Conservation (phyloP, 2,888 invertebrate species). For the Agapetus fuscipes region DNA sequence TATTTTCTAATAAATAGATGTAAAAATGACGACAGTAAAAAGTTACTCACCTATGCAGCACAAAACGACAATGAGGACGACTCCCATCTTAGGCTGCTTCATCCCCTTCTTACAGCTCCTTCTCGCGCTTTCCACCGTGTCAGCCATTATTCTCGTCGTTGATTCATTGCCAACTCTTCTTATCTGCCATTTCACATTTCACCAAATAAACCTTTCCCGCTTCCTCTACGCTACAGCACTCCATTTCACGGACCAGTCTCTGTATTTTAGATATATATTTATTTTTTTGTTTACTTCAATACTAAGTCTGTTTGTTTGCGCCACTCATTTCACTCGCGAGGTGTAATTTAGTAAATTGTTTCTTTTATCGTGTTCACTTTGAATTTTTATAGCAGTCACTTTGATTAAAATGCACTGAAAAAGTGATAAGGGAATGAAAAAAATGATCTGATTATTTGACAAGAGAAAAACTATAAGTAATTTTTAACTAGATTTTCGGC, state of each 20-base stretch:
- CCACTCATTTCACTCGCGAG: too few species aligned
- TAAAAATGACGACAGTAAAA: background rate
- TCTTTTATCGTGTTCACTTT: too few species aligned
- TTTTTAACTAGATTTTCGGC: too few species aligned
- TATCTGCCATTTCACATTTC: background rate
- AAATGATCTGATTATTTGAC: too few species aligned
- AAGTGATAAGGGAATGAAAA: too few species aligned
- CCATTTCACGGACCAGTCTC: background rate
- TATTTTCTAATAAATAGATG: background rate
- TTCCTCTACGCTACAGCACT: background rate
- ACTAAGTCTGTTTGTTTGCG: too few species aligned
- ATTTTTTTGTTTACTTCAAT: too few species aligned
- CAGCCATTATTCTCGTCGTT: slow-evolving; percentile 13
- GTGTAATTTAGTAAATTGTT: too few species aligned
- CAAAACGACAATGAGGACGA: background rate
- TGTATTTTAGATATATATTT: too few species aligned
- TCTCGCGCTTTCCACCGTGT: slow-evolving; percentile 2
- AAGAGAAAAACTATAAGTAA: too few species aligned
- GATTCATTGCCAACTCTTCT: slow-evolving; percentile 2
- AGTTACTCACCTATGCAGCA: background rate
- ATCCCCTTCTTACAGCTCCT: background rate
- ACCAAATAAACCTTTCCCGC: background rate
- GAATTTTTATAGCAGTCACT: too few species aligned
- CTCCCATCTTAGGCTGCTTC: background rate
- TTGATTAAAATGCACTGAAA: too few species aligned